Evolutionary conservation across 1,140 invertebrate genomes (phyloP).

Genomic region (Apis dorsata): DNA sequence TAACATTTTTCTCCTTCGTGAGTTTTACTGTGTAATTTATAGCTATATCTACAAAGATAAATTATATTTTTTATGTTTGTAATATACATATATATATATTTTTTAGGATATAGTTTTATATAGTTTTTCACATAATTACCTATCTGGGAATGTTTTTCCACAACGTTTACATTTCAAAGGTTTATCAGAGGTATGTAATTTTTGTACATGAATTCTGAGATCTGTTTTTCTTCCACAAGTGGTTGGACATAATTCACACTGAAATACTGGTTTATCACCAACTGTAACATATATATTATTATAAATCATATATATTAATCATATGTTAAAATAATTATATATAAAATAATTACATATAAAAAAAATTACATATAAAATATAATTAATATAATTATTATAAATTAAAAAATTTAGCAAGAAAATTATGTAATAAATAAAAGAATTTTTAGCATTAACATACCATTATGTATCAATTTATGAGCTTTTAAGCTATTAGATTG

Average conservation of each 20-base stretch:
- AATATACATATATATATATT: neutral
- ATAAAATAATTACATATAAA: too few relatives aligned
- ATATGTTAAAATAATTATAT: too few relatives aligned
- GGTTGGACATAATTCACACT: conserved; percentile 96
- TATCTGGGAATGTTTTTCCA: conserved; percentile 94
- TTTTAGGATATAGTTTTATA: neutral
- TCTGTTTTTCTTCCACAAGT: conserved; percentile 98
- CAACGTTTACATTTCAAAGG: conserved; percentile 96
- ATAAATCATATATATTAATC: neutral
- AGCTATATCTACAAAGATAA: conserved; percentile 82
- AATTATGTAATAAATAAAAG: neutral
- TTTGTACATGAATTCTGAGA: conserved; percentile 96
- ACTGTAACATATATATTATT: conserved; percentile 79
- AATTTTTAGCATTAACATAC: conserved; percentile 79
- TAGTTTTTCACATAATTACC: conserved; percentile 70
- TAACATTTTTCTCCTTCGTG: conserved; percentile 99
- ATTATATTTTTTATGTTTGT: conserved; percentile 34
- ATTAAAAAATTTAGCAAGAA: neutral
- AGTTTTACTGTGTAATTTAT: conserved; percentile 88
- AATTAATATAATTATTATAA: too few relatives aligned
- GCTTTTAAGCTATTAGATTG: conserved; percentile 97
- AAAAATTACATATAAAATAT: too few relatives aligned
- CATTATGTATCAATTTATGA: conserved; percentile 96
- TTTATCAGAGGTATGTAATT: conserved; percentile 96
- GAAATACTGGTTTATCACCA: conserved; percentile 96